Conservation (phyloP, 2,797 vertebrate genomes). For the Lemur catta region DNA sequence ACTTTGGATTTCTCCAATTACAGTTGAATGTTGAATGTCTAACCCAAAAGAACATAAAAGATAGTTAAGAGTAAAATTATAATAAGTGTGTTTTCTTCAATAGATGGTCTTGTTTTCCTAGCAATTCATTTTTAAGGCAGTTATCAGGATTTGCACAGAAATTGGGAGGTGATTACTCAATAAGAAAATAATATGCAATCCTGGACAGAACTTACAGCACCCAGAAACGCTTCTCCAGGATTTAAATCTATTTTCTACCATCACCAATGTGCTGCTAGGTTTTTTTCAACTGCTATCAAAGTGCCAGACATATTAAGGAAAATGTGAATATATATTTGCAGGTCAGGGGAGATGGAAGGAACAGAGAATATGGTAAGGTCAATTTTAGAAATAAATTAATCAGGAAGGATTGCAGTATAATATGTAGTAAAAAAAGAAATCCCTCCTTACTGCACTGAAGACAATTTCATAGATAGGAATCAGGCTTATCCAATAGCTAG, state of each 20-base stretch:
- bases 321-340: not conserved
- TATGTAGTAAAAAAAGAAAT: not conserved
- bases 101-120: not conserved
- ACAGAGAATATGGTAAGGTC: not conserved
- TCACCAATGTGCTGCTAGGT: not conserved
- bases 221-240: conserved; percentile 7
- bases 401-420: not conserved
- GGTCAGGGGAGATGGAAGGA: not conserved
- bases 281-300: conserved; percentile 34
- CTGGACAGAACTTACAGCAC: not conserved
- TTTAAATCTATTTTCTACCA: not conserved
- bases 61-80: not conserved
- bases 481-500: not conserved
- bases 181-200: not conserved
- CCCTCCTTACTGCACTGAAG: not conserved
- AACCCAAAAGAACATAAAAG: not conserved
- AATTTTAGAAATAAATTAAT: conserved; percentile 37
- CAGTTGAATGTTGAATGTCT: not conserved
- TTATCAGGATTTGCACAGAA: not conserved
- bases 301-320: conserved; percentile 20
- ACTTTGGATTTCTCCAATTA: not conserved
- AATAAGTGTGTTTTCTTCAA: not conserved
- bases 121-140: conserved; percentile 13
- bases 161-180: not conserved
- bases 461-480: not conserved